Evolutionary conservation across 2,888 invertebrate species (phyloP).

Genomic region (Pristionchus entomophagus): DNA sequence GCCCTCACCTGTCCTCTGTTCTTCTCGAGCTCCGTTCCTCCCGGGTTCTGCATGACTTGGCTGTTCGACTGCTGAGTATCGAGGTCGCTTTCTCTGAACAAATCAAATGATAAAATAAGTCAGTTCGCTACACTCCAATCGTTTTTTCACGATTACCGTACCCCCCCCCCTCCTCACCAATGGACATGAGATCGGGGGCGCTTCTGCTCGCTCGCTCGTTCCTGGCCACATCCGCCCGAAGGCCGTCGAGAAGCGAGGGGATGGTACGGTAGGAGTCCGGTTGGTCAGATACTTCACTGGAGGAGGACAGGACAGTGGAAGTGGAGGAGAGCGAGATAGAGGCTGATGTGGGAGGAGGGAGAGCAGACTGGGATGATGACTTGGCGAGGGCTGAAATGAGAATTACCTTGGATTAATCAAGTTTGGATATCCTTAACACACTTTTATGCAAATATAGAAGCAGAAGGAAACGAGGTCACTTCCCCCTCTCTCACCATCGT

Average conservation of each 20-base stretch:
- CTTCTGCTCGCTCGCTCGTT: background rate
- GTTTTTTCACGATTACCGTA: no score
- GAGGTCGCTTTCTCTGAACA: slow-evolving; percentile 6
- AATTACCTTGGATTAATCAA: no score
- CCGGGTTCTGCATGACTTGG: background rate
- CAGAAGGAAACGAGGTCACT: no score
- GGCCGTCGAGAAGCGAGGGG: background rate
- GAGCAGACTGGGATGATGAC: background rate
- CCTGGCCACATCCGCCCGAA: background rate
- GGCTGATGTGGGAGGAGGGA: background rate
- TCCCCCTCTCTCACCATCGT: background rate
- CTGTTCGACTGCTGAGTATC: background rate
- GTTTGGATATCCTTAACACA: no score
- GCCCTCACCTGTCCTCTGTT: background rate
- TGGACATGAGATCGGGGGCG: background rate
- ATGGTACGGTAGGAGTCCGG: no score
- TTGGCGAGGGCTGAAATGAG: background rate
- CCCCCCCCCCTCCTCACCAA: background rate
- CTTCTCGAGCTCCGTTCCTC: background rate
- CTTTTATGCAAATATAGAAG: no score
- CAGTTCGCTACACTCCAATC: no score
- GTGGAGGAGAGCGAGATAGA: background rate
- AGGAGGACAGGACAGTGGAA: background rate
- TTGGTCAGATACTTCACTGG: no score
- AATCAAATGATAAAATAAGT: no score